A percentile compares a stretch with the other conserved stretches of the same genome.
Conservation (phyloP, 2,888 invertebrate species). For the Lutraria lutraria region DNA sequence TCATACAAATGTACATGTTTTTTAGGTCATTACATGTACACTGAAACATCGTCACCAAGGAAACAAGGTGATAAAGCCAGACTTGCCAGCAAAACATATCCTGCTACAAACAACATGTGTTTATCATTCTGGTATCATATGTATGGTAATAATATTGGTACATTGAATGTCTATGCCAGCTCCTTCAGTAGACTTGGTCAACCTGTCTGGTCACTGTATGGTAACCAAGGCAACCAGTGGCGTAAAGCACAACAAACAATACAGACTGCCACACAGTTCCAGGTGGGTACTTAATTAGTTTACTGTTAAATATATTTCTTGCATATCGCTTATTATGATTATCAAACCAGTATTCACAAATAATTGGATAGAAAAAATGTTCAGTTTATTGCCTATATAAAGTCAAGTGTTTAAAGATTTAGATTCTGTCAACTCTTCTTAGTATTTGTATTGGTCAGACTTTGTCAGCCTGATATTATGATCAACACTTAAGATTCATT, state of each 20-base stretch:
- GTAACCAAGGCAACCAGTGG: conserved; percentile 83
- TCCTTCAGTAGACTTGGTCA: conserved; percentile 64
- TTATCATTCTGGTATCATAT: conserved; percentile 85
- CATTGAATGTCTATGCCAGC: conserved; percentile 78
- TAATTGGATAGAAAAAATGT: no score
- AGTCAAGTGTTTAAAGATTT: no score
- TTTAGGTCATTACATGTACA: conserved; percentile 82
- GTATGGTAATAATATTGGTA: conserved; percentile 80
- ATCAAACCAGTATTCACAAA: no score
- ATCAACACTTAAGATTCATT: no score
- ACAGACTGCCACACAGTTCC: conserved; percentile 71
- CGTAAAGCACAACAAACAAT: conserved; percentile 78
- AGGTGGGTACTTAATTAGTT: conserved; percentile 56
- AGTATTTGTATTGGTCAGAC: no score
- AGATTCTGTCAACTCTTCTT: no score
- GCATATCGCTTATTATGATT: no score
- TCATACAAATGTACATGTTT: not conserved
- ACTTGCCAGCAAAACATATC: conserved; percentile 75
- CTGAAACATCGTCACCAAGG: conserved; percentile 75
- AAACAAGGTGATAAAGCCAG: conserved; percentile 75
- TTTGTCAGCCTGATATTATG: no score
- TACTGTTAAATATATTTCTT: not conserved
- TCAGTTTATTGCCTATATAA: no score
- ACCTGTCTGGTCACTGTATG: conserved; percentile 77
- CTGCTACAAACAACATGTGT: conserved; percentile 76